These are phyloP conservation scores for Oxytorus armatus DNA, from an alignment of 2,888 invertebrate species.

Conservation along the genomic window DNA sequence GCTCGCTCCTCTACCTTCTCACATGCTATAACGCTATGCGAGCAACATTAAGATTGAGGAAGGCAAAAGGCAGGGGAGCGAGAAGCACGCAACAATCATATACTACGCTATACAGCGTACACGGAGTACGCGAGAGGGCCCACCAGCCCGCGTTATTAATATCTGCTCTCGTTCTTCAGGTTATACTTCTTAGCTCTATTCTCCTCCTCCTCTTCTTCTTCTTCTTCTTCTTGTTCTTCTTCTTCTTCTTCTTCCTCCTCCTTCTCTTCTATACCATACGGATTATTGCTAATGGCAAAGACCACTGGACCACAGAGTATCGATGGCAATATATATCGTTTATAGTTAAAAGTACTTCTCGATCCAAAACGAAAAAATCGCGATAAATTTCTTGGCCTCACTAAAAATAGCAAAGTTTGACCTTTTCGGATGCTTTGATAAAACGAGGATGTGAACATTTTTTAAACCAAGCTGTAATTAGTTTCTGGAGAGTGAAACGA, in stretches of 20 bases:
- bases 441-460: no score
- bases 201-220: conserved; percentile 21
- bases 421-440: no score
- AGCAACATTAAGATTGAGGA: conserved; percentile 80
- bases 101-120: conserved; percentile 61
- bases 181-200: conserved; percentile 51
- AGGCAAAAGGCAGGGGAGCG: conserved; percentile 74
- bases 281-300: conserved; percentile 35
- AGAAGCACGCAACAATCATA: conserved; percentile 77
- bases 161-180: conserved; percentile 76
- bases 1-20: conserved; percentile 65
- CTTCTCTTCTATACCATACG: conserved; percentile 10
- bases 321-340: neutral
- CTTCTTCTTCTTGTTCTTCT: conserved; percentile 30
- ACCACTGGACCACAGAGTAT: conserved; percentile 12
- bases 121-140: conserved; percentile 42
- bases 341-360: neutral
- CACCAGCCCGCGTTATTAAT: conserved; percentile 76
- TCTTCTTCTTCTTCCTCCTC: conserved; percentile 22
- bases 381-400: no score
- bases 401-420: no score
- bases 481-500: no score
- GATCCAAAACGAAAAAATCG: neutral
- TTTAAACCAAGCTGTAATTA: no score
- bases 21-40: conserved; percentile 79